Conservation (phyloP, 2,113 vertebrate species). For the Pyrgilauda ruficollis region DNA sequence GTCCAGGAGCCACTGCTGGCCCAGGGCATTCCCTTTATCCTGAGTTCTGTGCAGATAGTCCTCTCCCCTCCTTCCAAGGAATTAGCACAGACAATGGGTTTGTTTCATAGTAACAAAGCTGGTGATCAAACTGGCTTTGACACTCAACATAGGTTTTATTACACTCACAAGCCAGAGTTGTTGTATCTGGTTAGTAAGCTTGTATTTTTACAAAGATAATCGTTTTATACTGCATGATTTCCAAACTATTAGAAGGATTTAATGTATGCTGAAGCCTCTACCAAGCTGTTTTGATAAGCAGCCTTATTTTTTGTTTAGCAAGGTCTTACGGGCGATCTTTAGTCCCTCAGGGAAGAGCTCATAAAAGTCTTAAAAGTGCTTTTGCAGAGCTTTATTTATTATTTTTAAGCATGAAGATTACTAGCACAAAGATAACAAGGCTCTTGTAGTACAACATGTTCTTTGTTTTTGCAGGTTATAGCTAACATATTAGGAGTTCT, state of each 20-base stretch:
- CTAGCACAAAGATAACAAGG: conserved; percentile 66
- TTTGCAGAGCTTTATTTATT: conserved; percentile 62
- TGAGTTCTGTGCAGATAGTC: background rate
- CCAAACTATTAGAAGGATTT: conserved; percentile 47
- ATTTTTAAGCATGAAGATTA: conserved; percentile 55
- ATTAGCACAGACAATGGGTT: background rate
- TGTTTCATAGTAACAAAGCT: background rate
- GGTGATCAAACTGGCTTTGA: background rate
- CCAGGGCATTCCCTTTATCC: background rate
- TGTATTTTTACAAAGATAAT: conserved; percentile 45
- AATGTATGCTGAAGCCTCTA: conserved; percentile 30
- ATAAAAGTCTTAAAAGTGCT: conserved; percentile 59
- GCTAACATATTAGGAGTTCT: conserved; percentile 73
- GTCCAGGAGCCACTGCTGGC: background rate
- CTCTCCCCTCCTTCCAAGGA: background rate
- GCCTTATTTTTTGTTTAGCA: conserved; percentile 66
- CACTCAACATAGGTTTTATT: background rate
- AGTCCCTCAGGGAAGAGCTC: conserved; percentile 40
- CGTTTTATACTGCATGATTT: conserved; percentile 27
- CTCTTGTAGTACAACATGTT: conserved; percentile 67
- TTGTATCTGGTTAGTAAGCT: conserved; percentile 14
- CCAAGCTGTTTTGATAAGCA: conserved; percentile 44
- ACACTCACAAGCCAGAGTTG: background rate
- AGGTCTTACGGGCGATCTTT: conserved; percentile 62
- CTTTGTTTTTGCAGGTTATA: conserved; percentile 76